These are phyloP conservation scores for Sarcophaga carnaria DNA, from an alignment of 2,888 invertebrate genomes.

Conservation along the genomic window DNA sequence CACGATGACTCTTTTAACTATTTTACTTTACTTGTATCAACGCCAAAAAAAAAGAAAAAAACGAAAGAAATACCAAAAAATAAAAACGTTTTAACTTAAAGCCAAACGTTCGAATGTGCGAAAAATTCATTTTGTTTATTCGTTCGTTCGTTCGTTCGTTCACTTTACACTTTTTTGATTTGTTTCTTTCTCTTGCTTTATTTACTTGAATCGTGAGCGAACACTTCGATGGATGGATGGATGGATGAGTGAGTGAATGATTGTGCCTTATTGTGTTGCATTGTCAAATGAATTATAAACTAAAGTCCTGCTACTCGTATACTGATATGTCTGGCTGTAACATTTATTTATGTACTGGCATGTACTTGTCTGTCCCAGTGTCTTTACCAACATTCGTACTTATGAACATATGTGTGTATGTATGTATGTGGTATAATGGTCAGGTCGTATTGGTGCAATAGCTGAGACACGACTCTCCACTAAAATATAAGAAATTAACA, in stretches of 20 bases:
- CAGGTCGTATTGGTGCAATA: conserved; percentile 55
- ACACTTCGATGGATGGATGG: conserved; percentile 25
- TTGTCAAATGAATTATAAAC: conserved; percentile 71
- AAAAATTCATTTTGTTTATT: conserved; percentile 51
- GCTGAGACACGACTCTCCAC: conserved; percentile 31
- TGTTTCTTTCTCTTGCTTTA: conserved; percentile 47
- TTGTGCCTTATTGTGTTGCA: conserved; percentile 68
- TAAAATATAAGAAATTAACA: conserved; percentile 52
- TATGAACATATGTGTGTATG: not conserved
- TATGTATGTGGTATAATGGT: conserved; percentile 36
- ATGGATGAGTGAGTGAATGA: conserved; percentile 43
- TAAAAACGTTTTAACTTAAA: not conserved
- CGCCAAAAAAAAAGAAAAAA: conserved; percentile 23
- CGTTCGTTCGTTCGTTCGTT: not conserved
- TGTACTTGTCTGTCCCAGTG: conserved; percentile 14
- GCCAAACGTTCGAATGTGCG: not conserved
- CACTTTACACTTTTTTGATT: conserved; percentile 4
- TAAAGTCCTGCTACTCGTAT: conserved; percentile 71
- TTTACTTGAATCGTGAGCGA: conserved; percentile 59
- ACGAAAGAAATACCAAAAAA: not conserved
- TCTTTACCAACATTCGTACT: not conserved
- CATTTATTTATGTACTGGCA: conserved; percentile 49
- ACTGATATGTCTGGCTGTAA: conserved; percentile 74
- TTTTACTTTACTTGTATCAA: conserved; percentile 55
- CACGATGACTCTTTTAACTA: conserved; percentile 66